These are phyloP conservation scores for Psilopogon haemacephalus DNA, from an alignment of 2,113 vertebrate genomes.

Conservation along the genomic window DNA sequence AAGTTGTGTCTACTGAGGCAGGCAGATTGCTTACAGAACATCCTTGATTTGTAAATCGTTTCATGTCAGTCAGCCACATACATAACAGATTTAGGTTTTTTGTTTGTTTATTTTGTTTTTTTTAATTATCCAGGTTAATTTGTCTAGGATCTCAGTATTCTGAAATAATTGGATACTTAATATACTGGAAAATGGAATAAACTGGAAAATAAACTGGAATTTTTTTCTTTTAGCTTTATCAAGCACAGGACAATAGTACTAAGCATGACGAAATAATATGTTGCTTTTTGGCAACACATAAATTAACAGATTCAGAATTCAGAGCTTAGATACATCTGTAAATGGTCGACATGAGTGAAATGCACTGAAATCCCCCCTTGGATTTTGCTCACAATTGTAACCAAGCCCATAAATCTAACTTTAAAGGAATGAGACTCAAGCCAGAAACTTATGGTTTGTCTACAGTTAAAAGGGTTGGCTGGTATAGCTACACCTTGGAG, in stretches of 20 bases:
- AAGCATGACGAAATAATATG: constrained; percentile 10
- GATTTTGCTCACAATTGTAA: constrained; percentile 38
- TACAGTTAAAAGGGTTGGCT: constrained; percentile 54
- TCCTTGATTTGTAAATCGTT: background rate
- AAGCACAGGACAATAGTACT: constrained; percentile 77
- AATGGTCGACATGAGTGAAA: constrained; percentile 18
- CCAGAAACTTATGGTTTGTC: constrained; percentile 27
- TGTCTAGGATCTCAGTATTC: background rate
- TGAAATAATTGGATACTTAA: constrained; percentile 45
- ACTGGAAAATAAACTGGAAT: constrained; percentile 71
- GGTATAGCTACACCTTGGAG: constrained; percentile 47
- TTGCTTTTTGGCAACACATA: constrained; percentile 15
- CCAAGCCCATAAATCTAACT: constrained; percentile 41
- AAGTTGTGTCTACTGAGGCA: background rate
- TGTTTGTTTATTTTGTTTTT: too few relatives aligned
- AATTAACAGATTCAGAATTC: constrained; percentile 1
- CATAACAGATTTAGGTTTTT: background rate
- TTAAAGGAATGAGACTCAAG: constrained; percentile 22
- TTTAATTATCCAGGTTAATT: background rate
- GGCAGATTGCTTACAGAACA: background rate
- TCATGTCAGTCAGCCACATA: background rate
- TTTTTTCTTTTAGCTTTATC: constrained; percentile 76
- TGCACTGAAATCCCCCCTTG: background rate
- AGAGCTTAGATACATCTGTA: constrained; percentile 16
- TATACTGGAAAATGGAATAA: constrained; percentile 68